phyloP scores from a whole-genome alignment of 2,113 vertebrate species.

The Peromyscus polionotus region DNA sequence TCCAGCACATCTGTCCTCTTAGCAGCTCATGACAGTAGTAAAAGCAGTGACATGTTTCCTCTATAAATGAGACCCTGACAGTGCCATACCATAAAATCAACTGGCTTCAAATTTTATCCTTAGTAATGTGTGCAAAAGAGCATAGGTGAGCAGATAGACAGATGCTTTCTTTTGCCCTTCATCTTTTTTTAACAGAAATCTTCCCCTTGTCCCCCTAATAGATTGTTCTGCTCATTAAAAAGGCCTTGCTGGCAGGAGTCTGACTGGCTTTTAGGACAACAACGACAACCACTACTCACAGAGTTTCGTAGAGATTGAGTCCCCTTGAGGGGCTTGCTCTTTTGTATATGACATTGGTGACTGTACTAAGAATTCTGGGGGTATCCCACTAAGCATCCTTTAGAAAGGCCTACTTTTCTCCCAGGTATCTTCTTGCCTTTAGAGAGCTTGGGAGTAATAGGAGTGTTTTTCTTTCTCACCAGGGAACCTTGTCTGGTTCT shows the following conservation, averaged over 20 bases:
- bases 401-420: neutral
- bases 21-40: neutral
- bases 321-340: neutral
- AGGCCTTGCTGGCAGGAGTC: neutral
- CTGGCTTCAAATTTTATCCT: neutral
- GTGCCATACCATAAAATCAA: neutral
- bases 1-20: neutral
- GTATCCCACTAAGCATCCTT: neutral
- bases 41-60: neutral
- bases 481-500: neutral
- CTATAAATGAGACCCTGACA: neutral
- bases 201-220: neutral
- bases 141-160: neutral
- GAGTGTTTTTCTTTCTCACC: neutral
- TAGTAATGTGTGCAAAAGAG: neutral
- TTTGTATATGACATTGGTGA: neutral
- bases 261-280: neutral
- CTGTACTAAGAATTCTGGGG: neutral
- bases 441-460: accelerated
- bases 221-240: neutral
- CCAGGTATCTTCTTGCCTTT: neutral
- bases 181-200: neutral
- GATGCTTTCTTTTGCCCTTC: neutral
- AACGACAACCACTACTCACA: neutral
- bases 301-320: neutral